phyloP scores from a whole-genome alignment of 1,140 invertebrate genomes.

The Magallana ariakensis region DNA sequence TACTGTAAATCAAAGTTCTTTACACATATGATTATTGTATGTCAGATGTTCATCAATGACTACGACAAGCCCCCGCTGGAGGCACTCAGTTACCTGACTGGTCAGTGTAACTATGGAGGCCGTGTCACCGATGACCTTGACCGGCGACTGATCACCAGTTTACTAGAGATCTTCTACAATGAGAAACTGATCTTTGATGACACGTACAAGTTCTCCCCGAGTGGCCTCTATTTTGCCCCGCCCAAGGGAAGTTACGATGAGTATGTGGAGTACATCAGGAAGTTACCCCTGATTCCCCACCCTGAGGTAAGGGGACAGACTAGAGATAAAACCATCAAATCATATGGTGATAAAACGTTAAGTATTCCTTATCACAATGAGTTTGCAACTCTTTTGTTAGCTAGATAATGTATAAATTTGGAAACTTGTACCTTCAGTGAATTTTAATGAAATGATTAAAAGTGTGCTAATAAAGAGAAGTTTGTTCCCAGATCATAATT shows the following conservation, averaged over 20 bases:
- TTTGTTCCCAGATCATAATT: too few species aligned
- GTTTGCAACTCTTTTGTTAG: too few species aligned
- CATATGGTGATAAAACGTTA: too few species aligned
- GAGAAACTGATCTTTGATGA: conserved; percentile 82
- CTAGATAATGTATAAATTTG: too few species aligned
- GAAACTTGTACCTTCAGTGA: too few species aligned
- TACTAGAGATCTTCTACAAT: conserved; percentile 76
- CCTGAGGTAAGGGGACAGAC: conserved; percentile 75
- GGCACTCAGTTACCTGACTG: conserved; percentile 78
- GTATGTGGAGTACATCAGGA: conserved; percentile 88
- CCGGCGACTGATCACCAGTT: conserved; percentile 76
- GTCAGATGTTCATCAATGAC: conserved; percentile 80
- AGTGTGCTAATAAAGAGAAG: too few species aligned
- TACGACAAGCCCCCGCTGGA: conserved; percentile 77
- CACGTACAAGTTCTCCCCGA: conserved; percentile 82
- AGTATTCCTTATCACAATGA: too few species aligned
- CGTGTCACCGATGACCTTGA: conserved; percentile 79
- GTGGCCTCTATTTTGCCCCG: conserved; percentile 87
- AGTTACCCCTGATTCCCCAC: conserved; percentile 81
- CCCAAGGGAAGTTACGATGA: conserved; percentile 85
- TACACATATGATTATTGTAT: neutral
- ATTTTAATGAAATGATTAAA: too few species aligned
- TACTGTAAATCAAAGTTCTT: too few species aligned
- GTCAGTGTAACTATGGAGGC: conserved; percentile 80
- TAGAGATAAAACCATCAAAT: too few species aligned